Percentiles rank a stretch among this genome's conserved stretches.
Evolutionary conservation across 2,113 vertebrate species (phyloP).

Genomic region (Loxodonta africana): DNA sequence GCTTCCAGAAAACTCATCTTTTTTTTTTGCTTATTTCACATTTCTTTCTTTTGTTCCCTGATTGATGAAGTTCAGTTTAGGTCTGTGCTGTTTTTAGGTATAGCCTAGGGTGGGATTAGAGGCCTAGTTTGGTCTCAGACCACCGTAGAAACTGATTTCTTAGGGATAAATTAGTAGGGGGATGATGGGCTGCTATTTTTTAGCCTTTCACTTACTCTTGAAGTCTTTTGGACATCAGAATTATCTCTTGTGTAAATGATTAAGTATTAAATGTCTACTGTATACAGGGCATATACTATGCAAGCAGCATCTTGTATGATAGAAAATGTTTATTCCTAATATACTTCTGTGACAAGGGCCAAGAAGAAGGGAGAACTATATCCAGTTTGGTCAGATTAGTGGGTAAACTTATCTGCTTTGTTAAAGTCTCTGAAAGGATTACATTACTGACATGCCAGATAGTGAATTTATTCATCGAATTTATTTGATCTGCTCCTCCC

Average conservation of each 20-base stretch:
- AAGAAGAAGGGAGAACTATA: slow-evolving; percentile 44
- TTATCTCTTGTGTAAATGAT: slow-evolving; percentile 57
- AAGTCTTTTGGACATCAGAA: slow-evolving; percentile 53
- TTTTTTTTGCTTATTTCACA: slow-evolving; percentile 56
- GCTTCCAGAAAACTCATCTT: slow-evolving; percentile 51
- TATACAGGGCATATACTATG: slow-evolving; percentile 16
- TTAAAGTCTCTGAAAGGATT: slow-evolving; percentile 38
- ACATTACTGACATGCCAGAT: not conserved
- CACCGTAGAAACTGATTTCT: slow-evolving; percentile 2
- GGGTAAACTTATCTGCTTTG: slow-evolving; percentile 31
- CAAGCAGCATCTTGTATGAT: slow-evolving; percentile 5
- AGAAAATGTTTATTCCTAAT: slow-evolving; percentile 21
- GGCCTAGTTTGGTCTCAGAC: slow-evolving; percentile 27
- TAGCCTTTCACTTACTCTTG: slow-evolving; percentile 55
- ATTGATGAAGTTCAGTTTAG: slow-evolving; percentile 49
- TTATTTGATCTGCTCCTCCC: not conserved
- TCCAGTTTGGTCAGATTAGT: slow-evolving; percentile 43
- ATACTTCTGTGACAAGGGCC: not conserved
- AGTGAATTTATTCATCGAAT: slow-evolving; percentile 29
- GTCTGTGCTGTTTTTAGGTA: slow-evolving; percentile 49
- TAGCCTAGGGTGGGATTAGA: not conserved
- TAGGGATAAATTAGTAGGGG: slow-evolving; percentile 9
- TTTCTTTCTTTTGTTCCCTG: slow-evolving; percentile 44
- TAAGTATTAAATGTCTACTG: slow-evolving; percentile 32
- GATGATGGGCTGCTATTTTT: slow-evolving; percentile 12